Evolutionary conservation across 2,888 invertebrate genomes (phyloP), one percentile per base, ranked within the genome.

Genomic region (Bombyx huttoni): DNA sequence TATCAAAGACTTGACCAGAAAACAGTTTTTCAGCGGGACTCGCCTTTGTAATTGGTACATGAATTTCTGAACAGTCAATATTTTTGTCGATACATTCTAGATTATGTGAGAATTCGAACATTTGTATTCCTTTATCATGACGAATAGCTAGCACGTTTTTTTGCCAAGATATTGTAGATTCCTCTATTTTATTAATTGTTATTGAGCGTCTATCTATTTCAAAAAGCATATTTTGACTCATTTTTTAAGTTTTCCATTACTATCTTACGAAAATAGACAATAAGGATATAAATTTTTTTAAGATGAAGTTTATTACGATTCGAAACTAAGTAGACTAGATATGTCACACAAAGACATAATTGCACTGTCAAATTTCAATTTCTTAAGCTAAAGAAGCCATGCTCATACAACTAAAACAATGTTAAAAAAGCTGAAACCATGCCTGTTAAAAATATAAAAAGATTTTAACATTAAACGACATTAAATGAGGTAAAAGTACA

Each of bases 11-110:
- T 13, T 58, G 62, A 10, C 58, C 56, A 8, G 75, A 60, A 46
- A 75, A 76, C n/a, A 81, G 57, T 1, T 61, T 61, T 1, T 65
- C 54, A 2, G 75, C 72, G 0, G 81, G 78, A 55, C 80, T 78
- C 8, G 59, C 63, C 53, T 70, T 78, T 1, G 75, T 70, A 34
- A 65, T 64, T 5, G 56, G 55, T 52, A 84, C 62, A n/a, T 63
- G 65, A 33, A 61, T 63, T 55, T 80, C 74, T 13, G 59, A 50
- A 48, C 71, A 69, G 57, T 83, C 74, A 13, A 85, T 60, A 52
- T 61, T 69, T 57, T 81, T 86, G 45, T 82, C 77, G n/a, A 74
- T 61, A 58, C 75, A 72, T 34, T 66, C 56, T 53, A 77, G 57
- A 64, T 83, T 71, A 50, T 73, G 72, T 0, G 77, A 61, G 51